Percentiles rank a stretch among this genome's conserved stretches.
Conservation (phyloP, 2,888 invertebrate genomes). For the Scaptomyza flava region DNA sequence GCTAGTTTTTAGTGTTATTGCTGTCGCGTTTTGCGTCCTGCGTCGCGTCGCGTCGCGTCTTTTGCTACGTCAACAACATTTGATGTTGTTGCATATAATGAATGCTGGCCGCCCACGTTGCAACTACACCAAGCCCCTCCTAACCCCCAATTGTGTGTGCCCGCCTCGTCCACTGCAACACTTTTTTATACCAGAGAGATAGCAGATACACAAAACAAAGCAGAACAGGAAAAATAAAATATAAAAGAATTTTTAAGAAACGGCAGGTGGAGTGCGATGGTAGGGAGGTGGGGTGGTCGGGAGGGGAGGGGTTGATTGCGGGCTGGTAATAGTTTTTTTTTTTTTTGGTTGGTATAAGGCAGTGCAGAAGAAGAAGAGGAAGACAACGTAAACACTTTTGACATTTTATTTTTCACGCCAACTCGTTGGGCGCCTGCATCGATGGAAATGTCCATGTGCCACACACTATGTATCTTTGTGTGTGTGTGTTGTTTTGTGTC, state of each 20-base stretch:
- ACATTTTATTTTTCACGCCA: slow-evolving; percentile 78
- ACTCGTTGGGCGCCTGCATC: slow-evolving; percentile 48
- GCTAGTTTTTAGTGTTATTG: slow-evolving; percentile 75
- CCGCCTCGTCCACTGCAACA: slow-evolving; percentile 45
- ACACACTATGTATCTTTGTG: slow-evolving; percentile 17
- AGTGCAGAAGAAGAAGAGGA: neutral
- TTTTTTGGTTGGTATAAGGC: neutral
- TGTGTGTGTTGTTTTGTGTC: slow-evolving; percentile 16
- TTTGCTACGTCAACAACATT: slow-evolving; percentile 77
- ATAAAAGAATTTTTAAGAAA: slow-evolving; percentile 17
- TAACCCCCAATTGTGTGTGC: neutral
- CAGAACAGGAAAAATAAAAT: slow-evolving; percentile 7
- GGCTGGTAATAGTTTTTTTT: neutral
- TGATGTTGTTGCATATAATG: slow-evolving; percentile 78
- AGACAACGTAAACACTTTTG: slow-evolving; percentile 76
- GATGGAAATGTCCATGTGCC: slow-evolving; percentile 30
- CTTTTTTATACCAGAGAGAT: slow-evolving; percentile 71
- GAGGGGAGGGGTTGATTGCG: neutral
- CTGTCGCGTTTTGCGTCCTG: slow-evolving; percentile 67
- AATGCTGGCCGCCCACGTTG: slow-evolving; percentile 61
- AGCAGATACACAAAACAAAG: slow-evolving; percentile 45
- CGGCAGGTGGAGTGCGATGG: neutral
- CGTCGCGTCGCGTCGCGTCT: slow-evolving; percentile 60
- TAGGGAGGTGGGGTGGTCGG: neutral
- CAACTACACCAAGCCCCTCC: neutral